These are phyloP conservation scores for Daktulosphaira vitifoliae DNA, from an alignment of 1,140 invertebrate genomes.

Conservation along the genomic window DNA sequence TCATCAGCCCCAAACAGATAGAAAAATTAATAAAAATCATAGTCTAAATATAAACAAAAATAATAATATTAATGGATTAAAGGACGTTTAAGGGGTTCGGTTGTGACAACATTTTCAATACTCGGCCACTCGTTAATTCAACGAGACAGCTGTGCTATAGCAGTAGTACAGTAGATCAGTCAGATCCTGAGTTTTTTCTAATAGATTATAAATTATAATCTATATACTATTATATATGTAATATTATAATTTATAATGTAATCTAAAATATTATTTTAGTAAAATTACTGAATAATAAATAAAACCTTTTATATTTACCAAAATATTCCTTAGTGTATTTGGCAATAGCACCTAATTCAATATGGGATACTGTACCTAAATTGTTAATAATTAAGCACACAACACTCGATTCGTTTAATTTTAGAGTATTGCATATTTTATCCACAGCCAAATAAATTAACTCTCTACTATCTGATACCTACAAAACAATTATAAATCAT, in stretches of 20 bases:
- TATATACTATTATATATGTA: background rate
- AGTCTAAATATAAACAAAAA: too few species aligned
- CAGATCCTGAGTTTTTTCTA: too few species aligned
- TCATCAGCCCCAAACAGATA: too few species aligned
- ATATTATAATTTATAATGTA: background rate
- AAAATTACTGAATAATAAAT: background rate
- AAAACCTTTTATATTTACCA: conserved; percentile 44
- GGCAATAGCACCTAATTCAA: conserved; percentile 69
- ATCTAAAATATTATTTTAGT: background rate
- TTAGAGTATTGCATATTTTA: conserved; percentile 41
- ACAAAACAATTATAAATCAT: too few species aligned
- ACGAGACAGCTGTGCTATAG: too few species aligned
- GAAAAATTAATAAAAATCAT: too few species aligned
- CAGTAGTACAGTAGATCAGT: too few species aligned
- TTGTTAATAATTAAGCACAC: conserved; percentile 70
- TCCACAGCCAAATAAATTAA: conserved; percentile 47
- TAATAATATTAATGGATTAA: too few species aligned
- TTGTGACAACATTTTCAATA: too few species aligned
- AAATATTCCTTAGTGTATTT: conserved; percentile 57
- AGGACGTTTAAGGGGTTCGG: too few species aligned
- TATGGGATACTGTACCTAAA: conserved; percentile 62
- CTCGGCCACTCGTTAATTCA: too few species aligned
- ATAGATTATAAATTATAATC: background rate
- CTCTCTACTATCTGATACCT: conserved; percentile 42
- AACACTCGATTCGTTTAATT: conserved; percentile 37